Base-by-base conservation (phyloP, 1,140 invertebrate species). In the Acromyrmex echinatior region DNA sequence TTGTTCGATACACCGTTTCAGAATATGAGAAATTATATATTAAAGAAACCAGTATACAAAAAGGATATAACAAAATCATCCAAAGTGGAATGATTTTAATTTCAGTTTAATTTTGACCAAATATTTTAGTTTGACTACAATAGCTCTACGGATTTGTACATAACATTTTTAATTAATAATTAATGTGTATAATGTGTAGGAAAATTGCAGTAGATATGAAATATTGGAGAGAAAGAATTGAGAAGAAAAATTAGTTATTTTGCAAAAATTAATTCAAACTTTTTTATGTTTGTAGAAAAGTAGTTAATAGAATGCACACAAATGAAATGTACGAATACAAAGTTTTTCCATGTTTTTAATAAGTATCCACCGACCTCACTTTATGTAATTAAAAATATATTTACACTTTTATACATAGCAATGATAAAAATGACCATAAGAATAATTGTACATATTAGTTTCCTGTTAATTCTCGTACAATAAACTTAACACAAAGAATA, bases 1-100 rank as follows among this genome's bases (percentile, higher is more conserved):
- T 94, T 97, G 9, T 96, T 97, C 76, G 96, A 97, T 78, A 96
- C 96, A 18, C 97, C 97, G 49, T 97, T 97, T 92, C 97, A 97
- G 93, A 97, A 97, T 78, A 93, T 97, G 7, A 97, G 96, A 89
- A 97, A 96, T 78, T 81, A 94, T 74, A 92, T 94, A 25, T 80
- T 95, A 49, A 94, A 93, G 68, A 93, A 93, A 70, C 58, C 70
- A 35, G 12, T 79, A 0, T 1, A 14, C 7, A 31, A 74, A 70
- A 51, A 70, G n/a, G n/a, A 60, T 53, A 18, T 45, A 6, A 68
- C 28, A 0, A 94, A 94, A 78, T 35, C 78, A 51, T 68, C 45
- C 0, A 94, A 95, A 92, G n/a, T 35, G 0, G 90, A 94, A 70
- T 94, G 88, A 93, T 74, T 74, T 85, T 21, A 60, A 71, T 25